Base-by-base conservation (phyloP, 2,888 invertebrate genomes). In the Lithophane socia region DNA sequence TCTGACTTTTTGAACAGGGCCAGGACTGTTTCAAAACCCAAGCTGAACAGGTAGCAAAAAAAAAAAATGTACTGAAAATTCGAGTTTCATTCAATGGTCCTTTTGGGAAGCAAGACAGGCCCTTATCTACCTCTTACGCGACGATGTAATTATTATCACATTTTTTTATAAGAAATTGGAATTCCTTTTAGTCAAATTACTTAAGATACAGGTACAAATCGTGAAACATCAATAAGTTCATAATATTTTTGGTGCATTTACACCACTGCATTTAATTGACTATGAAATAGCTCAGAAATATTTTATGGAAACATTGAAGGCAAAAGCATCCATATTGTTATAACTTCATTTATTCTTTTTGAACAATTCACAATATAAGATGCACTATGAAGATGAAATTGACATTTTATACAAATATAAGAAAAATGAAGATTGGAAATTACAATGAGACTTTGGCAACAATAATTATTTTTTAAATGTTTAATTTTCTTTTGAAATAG, bases 111-210 rank as follows among this genome's bases (percentile, higher is more conserved):
- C 83, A 80, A 79, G 60, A 67, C 75, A 13, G 72, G 54, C 37
- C 24, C 78, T 83, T 75, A 78, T 68, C 67, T 77, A 87, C 74
- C 68, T 70, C 73, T 79, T 88, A 83, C 21, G 56, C 80, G 64
- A 80, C 69, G 79, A 78, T 87, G 88, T 84, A 82, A 80, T 81
- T 81, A 85, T 78, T 87, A 88, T 88, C 88, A 87, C 86, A 88
- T 87, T 84, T 86, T 58, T 85, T 86, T 75, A 80, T 76, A 78
- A 83, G 67, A 84, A 79, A 81, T 74, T 77, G 77, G 66, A 75
- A 79, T 84, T 80, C 65, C 37, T 72, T 80, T 66, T 70, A 73
- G 68, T 75, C 49, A 69, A 73, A 66, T 63, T 80, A 83, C 73
- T 76, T 79, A 71, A 65, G 64, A 77, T 83, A 83, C 72, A 67